These are phyloP conservation scores for Pocillopora grandis DNA, from an alignment of 92 coral and sea anemone species.

Conservation along the genomic window DNA sequence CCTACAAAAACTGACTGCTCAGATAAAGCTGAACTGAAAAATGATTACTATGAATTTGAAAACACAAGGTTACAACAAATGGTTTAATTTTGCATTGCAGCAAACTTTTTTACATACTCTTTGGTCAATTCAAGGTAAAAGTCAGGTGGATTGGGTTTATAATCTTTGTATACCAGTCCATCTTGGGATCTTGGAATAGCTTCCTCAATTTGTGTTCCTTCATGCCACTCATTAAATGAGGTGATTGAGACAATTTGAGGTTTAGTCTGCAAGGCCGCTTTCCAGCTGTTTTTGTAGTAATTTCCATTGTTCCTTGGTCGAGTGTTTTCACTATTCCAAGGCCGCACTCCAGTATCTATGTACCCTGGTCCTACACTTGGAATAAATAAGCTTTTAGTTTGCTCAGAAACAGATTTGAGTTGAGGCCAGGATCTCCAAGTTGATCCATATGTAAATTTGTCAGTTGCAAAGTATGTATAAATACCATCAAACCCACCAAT, in stretches of 20 bases:
- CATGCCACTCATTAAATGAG: conserved; percentile 99
- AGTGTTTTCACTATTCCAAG: conserved; percentile 86
- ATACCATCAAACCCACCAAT: conserved; percentile 96
- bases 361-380: conserved; percentile 99
- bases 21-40: no score
- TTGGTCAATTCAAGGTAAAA: conserved; percentile 79
- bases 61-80: no score
- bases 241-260: conserved; percentile 87
- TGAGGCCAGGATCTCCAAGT: conserved; percentile 85
- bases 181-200: conserved; percentile 80
- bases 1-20: no score
- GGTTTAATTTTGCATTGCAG: background rate
- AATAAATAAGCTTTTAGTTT: conserved; percentile 79
- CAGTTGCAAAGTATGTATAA: conserved; percentile 94
- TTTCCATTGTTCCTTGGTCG: conserved; percentile 75
- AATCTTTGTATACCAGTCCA: conserved; percentile 75
- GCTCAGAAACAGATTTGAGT: conserved; percentile 71
- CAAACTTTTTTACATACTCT: conserved; percentile 64
- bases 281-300: conserved; percentile 89
- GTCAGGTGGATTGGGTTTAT: conserved; percentile 73
- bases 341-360: conserved; percentile 86
- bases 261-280: conserved; percentile 78
- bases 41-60: no score
- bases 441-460: conserved; percentile 92
- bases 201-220: conserved; percentile 96